Base-by-base conservation (phyloP, 2,888 invertebrate genomes). In the Oscheius sp. region DNA sequence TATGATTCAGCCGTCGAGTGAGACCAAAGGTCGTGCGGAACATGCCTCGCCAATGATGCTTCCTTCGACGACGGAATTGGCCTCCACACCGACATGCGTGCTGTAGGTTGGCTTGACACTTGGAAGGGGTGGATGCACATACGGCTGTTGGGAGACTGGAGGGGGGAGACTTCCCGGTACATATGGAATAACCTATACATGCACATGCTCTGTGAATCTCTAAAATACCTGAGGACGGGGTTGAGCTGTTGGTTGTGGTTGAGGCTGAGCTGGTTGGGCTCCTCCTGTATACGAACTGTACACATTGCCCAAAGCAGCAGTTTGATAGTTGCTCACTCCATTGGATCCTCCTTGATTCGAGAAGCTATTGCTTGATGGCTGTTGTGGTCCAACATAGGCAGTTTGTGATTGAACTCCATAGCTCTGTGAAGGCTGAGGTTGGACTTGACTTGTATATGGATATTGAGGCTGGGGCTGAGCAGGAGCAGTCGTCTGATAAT, bases 21-120 rank as follows among this genome's bases (percentile, higher is more conserved):
- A 20, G 33, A 53, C 17, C 27, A 29, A 5, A n/a, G 3, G 50
- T 25, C 23, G 53, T 53, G 53, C 53, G 6, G n/a, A 58, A 42
- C 61, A 61, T 61, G 61, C 68, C 48, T 37, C 61, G 29, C 68
- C 68, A 10, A 68, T 61, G 37, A 68, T 34, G 37, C 68, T 61
- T 25, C 68, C 68, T 33, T 68, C 68, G 23, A 37, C 58, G 39
- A 68, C 52, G 33, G 50, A 48, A 20, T 68, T 68, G 10, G 31
- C 20, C n/a, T 68, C 68, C 33, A 58, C 20, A 8, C 29, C 29
- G n/a, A 65, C 55, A 61, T 61, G 68, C 48, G 68, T 68, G 33
- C 68, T 68, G 58, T 68, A 68, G 34, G 68, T 48, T 4, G 68
- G 61, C 58, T 46, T 66, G 37, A 50, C 66, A 34, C 42, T 42